A percentile compares a stretch with the other conserved stretches of the same genome.
Conservation (phyloP, 2,797 vertebrate species). For the Champsocephalus gunnari region DNA sequence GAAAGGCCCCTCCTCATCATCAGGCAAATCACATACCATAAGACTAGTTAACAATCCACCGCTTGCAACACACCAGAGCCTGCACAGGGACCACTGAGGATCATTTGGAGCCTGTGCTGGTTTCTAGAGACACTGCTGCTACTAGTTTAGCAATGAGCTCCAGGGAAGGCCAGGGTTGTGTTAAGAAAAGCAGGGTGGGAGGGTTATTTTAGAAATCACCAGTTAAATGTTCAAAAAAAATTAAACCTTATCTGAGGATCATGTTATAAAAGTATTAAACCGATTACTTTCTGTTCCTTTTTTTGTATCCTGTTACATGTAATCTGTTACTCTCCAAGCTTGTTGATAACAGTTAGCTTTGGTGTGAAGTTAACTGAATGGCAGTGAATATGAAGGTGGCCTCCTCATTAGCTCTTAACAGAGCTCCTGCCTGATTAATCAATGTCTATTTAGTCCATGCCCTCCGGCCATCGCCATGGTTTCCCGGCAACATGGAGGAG, state of each 20-base stretch:
- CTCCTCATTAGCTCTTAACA: constrained; percentile 59
- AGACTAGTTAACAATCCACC: background rate
- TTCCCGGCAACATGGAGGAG: constrained; percentile 53
- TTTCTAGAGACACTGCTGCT: constrained; percentile 4
- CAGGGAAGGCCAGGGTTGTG: background rate
- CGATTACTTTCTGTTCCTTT: too few relatives aligned
- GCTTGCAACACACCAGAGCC: background rate
- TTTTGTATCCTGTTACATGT: too few relatives aligned
- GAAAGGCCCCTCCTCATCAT: background rate
- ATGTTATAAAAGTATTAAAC: too few relatives aligned
- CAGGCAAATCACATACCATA: constrained; percentile 2
- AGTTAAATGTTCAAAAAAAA: too few relatives aligned
- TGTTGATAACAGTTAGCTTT: background rate
- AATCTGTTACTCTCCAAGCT: too few relatives aligned
- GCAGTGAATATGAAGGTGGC: constrained; percentile 46
- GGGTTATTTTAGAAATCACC: too few relatives aligned
- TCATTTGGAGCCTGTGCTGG: background rate
- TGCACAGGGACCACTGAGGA: background rate
- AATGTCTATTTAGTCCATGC: constrained; percentile 59
- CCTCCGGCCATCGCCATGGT: constrained; percentile 47
- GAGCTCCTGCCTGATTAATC: constrained; percentile 67
- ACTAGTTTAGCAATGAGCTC: background rate
- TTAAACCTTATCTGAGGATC: too few relatives aligned
- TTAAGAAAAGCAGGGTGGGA: background rate
- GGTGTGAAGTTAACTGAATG: constrained; percentile 35